Percentiles rank a stretch among this genome's conserved stretches.
phyloP scores from a whole-genome alignment of 2,888 invertebrate genomes.

The Dastarcus helophoroides region DNA sequence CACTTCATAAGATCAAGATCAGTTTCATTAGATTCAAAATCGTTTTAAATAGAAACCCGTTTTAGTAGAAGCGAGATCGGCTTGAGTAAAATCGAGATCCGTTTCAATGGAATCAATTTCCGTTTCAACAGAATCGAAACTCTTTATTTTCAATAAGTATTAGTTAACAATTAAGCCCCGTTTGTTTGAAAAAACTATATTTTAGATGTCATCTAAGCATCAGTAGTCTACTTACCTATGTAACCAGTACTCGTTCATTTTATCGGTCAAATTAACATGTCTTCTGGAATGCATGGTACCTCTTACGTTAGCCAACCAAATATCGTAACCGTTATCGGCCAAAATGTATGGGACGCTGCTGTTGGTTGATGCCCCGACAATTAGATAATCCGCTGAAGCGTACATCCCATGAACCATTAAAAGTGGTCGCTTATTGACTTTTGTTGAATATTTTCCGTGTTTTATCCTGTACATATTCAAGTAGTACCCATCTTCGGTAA shows the following conservation, averaged over 20 bases:
- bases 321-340: conserved; percentile 57
- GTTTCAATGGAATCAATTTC: too few relatives aligned
- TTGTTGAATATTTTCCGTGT: conserved; percentile 32
- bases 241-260: conserved; percentile 45
- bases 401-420: conserved; percentile 61
- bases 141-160: too few relatives aligned
- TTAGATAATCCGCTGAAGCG: conserved; percentile 61
- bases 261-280: conserved; percentile 41
- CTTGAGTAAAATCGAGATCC: too few relatives aligned
- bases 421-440: conserved; percentile 37
- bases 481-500: conserved; percentile 69
- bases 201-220: too few relatives aligned
- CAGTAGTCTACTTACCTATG: too few relatives aligned
- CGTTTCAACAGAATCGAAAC: too few relatives aligned
- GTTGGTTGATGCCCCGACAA: conserved; percentile 55
- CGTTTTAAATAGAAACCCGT: too few relatives aligned
- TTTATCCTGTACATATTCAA: conserved; percentile 63
- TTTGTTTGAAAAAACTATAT: too few relatives aligned
- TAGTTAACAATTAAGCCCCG: too few relatives aligned
- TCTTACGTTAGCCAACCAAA: conserved; percentile 73
- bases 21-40: too few relatives aligned
- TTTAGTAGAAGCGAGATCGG: too few relatives aligned
- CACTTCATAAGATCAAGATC: too few relatives aligned
- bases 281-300: conserved; percentile 56
- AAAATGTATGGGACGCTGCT: conserved; percentile 45